Evolutionary conservation across 2,797 vertebrate genomes (phyloP).

Genomic region (Diplodus puntazzo): DNA sequence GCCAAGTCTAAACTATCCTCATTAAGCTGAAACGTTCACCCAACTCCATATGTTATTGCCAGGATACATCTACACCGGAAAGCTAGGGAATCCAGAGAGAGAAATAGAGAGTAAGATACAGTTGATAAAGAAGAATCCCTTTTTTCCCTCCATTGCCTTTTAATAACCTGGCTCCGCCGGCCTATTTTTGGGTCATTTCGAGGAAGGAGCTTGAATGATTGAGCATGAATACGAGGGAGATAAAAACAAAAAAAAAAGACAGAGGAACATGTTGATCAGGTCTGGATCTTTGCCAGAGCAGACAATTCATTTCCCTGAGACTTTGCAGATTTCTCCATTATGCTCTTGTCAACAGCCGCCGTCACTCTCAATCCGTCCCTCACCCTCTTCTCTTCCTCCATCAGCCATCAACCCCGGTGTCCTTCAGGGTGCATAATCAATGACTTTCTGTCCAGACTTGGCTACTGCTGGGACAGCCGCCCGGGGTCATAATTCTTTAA

Average conservation of each 20-base stretch:
- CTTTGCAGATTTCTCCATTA: constrained; percentile 67
- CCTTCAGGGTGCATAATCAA: constrained; percentile 81
- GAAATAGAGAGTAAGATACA: neutral
- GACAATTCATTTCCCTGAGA: constrained; percentile 63
- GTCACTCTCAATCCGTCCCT: constrained; percentile 48
- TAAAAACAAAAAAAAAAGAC: neutral
- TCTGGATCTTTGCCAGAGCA: constrained; percentile 45
- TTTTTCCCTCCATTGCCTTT: constrained; percentile 7
- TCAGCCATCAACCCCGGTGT: constrained; percentile 66
- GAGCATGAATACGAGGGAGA: constrained; percentile 23
- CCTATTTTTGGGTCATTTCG: constrained; percentile 45
- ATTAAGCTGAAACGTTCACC: constrained; percentile 76
- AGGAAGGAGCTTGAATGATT: constrained; percentile 26
- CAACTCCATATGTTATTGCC: constrained; percentile 64
- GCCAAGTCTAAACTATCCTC: constrained; percentile 80
- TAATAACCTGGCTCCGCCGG: constrained; percentile 28
- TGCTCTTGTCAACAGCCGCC: constrained; percentile 64
- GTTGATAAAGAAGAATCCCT: constrained; percentile 23
- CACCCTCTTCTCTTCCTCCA: constrained; percentile 45
- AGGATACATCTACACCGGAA: constrained; percentile 59
- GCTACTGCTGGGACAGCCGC: constrained; percentile 67
- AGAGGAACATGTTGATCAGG: constrained; percentile 24
- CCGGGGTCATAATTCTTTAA: constrained; percentile 76
- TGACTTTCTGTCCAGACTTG: constrained; percentile 71
- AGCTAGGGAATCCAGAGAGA: constrained; percentile 6